Evolutionary conservation across 2,113 vertebrate genomes (phyloP).

Genomic region (Bambusicola thoracicus): DNA sequence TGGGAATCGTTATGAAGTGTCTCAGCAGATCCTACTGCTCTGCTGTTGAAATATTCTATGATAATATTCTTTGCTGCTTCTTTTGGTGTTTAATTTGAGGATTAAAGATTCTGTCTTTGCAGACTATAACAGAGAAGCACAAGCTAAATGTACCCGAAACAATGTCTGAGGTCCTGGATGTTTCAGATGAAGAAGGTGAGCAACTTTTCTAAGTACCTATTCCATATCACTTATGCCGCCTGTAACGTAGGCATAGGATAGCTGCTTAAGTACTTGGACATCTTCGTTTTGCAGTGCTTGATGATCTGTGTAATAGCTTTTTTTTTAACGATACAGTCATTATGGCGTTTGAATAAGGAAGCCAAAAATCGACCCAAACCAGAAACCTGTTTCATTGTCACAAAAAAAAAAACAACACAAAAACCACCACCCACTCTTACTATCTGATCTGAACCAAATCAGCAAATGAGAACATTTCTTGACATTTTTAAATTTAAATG

Average conservation of each 20-base stretch:
- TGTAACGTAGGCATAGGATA: neutral
- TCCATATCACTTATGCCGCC: neutral
- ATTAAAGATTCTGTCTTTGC: slow-evolving; percentile 52
- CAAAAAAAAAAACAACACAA: neutral
- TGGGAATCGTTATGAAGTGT: neutral
- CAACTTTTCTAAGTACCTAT: neutral
- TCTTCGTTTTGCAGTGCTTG: neutral
- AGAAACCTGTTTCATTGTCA: neutral
- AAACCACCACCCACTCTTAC: no score
- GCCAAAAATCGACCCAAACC: neutral
- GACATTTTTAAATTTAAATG: neutral
- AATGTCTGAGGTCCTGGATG: slow-evolving; percentile 97
- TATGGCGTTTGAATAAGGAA: neutral
- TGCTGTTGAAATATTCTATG: neutral
- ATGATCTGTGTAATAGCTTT: neutral
- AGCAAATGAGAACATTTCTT: neutral
- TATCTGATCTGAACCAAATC: neutral
- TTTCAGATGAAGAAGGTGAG: slow-evolving; percentile 98
- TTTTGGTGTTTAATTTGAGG: neutral
- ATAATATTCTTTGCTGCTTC: neutral
- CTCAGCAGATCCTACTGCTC: neutral
- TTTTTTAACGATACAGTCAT: neutral
- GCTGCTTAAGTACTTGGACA: neutral
- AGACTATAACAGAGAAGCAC: slow-evolving; percentile 98
- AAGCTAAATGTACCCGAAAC: slow-evolving; percentile 98